Base-by-base conservation (phyloP, 2,113 vertebrate species). In the Puffinus mauretanicus region DNA sequence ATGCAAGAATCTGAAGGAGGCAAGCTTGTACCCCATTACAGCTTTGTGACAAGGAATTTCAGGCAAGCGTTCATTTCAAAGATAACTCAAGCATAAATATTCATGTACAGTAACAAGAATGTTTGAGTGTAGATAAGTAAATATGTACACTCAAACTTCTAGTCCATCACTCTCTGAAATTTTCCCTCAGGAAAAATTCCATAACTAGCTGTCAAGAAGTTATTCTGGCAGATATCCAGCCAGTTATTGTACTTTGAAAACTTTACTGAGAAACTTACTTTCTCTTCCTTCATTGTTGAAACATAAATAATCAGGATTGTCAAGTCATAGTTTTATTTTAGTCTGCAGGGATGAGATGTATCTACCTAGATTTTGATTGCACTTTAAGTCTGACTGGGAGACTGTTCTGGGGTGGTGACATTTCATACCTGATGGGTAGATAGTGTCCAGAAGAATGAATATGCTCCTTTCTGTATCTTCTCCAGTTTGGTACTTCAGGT, bases 81-180 rank as follows among this genome's bases (percentile, higher is more conserved):
- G 47, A 34, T 93, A 91, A 52, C 24, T 57, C 26, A 44, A 72
- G 36, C 29, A 94, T 88, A 96, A 93, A 89, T 94, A 93, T 96
- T 84, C 64, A 94, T 76, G 46, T 57, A 46, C 11, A 66, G 46
- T 69, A 94, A 46, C 16, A n/a, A 58, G 40, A 83, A 57, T 80
- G 21, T 85, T 94, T 95, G 54, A 86, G 26, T 79, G 60, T 20
- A 96, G 64, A 73, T 79, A 89, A 38, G 70, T 70, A 85, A 95
- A 88, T 67, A 78, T 15, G 29, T 67, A 54, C 64, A 54, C 38
- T 93, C 54, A 61, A 76, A 77, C 36, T 66, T 88, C 46, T 51
- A 65, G 30, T 82, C 44, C 22, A n/a, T 80, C 36, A 91, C 13
- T 16, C 5, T 76, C 62, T 72, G 58, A 61, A 46, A 17, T 46